Evolutionary conservation across 2,888 invertebrate species (phyloP).

Genomic region (Herminia tarsipennalis): DNA sequence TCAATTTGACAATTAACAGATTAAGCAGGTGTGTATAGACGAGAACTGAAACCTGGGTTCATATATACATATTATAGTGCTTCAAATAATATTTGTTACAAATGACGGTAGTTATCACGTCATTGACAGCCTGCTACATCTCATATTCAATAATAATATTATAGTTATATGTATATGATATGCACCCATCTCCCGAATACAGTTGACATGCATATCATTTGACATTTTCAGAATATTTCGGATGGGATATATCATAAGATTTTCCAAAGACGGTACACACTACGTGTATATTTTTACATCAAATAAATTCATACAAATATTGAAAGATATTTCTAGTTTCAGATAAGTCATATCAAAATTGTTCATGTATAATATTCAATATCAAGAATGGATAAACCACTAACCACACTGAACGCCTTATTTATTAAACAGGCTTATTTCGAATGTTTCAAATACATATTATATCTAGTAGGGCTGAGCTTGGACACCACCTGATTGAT

Average conservation of each 20-base stretch:
- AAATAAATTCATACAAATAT: slow-evolving; percentile 4
- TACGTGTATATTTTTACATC: neutral
- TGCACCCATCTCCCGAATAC: too few relatives aligned
- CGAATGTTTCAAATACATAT: slow-evolving; percentile 16
- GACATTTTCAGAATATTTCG: too few relatives aligned
- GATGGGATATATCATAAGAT: neutral
- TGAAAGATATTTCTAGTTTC: neutral
- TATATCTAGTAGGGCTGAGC: slow-evolving; percentile 10
- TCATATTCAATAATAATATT: too few relatives aligned
- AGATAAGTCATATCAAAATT: slow-evolving; percentile 7
- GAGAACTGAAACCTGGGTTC: slow-evolving; percentile 40
- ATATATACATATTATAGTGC: slow-evolving; percentile 46
- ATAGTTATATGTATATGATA: too few relatives aligned
- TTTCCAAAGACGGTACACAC: slow-evolving; percentile 4
- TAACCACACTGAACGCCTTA: slow-evolving; percentile 8
- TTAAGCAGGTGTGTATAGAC: slow-evolving; percentile 25
- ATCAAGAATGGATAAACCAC: slow-evolving; percentile 6
- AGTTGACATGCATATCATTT: too few relatives aligned
- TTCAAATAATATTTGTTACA: slow-evolving; percentile 38
- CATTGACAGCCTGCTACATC: too few relatives aligned
- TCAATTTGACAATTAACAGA: slow-evolving; percentile 42
- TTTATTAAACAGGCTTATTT: slow-evolving; percentile 1
- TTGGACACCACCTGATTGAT: slow-evolving; percentile 13
- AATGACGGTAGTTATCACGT: slow-evolving; percentile 22
- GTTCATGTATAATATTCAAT: slow-evolving; percentile 5